Percentiles rank a stretch among this genome's conserved stretches.
These are phyloP conservation scores for Strix aluco DNA, from an alignment of 2,113 vertebrate species.

Conservation along the genomic window DNA sequence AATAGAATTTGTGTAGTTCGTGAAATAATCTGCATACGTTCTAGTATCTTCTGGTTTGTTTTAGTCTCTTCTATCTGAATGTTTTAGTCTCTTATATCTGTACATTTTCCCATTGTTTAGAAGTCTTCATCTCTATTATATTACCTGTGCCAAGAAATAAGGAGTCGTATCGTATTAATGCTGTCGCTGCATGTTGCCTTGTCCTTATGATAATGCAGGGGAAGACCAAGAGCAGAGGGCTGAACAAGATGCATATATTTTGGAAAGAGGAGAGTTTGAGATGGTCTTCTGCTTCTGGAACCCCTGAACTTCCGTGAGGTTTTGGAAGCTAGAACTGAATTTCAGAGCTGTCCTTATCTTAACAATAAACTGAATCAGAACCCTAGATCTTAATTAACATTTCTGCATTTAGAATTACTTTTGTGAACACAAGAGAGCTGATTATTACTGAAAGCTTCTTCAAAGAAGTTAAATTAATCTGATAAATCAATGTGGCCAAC, in stretches of 20 bases:
- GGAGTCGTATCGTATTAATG: neutral
- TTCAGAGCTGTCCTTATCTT: constrained; percentile 1
- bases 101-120: neutral
- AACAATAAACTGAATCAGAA: constrained; percentile 26
- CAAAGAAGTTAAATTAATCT: constrained; percentile 51
- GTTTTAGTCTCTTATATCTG: neutral
- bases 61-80: neutral
- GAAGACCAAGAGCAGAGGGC: neutral
- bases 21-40: accelerated
- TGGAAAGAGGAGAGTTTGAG: neutral
- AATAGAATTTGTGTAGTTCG: neutral
- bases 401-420: constrained; percentile 35
- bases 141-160: neutral
- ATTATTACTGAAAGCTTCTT: constrained; percentile 45
- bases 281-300: neutral
- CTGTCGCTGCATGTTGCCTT: neutral
- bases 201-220: neutral
- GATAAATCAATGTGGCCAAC: constrained; percentile 33
- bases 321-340: neutral
- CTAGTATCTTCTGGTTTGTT: neutral
- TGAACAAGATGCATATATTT: neutral
- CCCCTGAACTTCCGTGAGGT: neutral
- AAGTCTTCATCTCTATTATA: neutral
- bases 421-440: constrained; percentile 34
- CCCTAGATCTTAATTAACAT: constrained; percentile 34